Evolutionary conservation across 2,113 vertebrate species (phyloP).

Genomic region (Fukomys damarensis): DNA sequence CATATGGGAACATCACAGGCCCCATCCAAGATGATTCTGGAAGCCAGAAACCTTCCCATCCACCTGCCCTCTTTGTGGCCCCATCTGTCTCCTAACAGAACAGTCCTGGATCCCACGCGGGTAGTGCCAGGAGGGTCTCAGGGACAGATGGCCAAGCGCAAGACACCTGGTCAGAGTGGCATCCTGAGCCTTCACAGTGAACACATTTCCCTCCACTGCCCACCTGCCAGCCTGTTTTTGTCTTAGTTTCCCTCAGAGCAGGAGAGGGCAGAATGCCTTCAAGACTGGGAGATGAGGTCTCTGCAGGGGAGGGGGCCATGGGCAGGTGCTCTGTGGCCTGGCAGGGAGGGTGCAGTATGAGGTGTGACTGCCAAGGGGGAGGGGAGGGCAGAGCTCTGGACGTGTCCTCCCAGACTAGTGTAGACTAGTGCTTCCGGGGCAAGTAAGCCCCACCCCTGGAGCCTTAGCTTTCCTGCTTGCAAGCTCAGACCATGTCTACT

Average conservation of each 20-base stretch:
- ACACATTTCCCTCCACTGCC: accelerated
- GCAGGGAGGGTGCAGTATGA: neutral
- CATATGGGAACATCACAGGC: neutral
- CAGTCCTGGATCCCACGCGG: neutral
- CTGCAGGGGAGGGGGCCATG: accelerated
- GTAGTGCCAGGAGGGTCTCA: neutral
- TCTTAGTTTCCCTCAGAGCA: neutral
- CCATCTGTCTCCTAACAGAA: too few species aligned
- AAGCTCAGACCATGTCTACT: neutral
- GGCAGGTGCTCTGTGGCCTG: neutral
- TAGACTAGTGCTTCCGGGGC: neutral
- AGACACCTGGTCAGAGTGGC: neutral
- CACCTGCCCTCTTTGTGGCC: neutral
- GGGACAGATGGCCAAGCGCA: neutral
- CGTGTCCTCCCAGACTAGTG: accelerated
- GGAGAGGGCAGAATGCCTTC: accelerated
- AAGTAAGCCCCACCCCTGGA: neutral
- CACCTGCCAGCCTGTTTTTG: accelerated
- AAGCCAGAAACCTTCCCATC: neutral
- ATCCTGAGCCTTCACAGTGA: accelerated
- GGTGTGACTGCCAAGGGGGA: neutral
- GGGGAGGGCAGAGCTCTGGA: accelerated
- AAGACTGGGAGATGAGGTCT: neutral
- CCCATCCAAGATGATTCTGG: neutral
- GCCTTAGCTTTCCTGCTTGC: neutral